Percentiles rank a stretch among this genome's conserved stretches.
Evolutionary conservation across 2,888 invertebrate species (phyloP).

Genomic region (Globia sparganii): DNA sequence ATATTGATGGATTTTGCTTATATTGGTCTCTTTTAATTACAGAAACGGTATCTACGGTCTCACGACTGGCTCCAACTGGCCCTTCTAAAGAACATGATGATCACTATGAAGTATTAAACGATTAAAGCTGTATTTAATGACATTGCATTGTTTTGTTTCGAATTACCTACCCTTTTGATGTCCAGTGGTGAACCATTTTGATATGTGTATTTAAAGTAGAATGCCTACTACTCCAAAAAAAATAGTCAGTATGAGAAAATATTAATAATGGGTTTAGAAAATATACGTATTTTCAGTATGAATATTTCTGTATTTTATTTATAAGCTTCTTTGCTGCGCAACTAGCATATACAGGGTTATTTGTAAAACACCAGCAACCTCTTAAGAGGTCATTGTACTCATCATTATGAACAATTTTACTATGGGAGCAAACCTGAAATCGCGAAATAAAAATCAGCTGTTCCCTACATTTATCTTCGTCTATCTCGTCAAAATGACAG

Average conservation of each 20-base stretch:
- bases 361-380: no score
- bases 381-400: no score
- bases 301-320: no score
- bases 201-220: not conserved
- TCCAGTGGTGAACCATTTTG: not conserved
- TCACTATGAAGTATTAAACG: constrained; percentile 10
- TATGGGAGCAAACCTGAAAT: no score
- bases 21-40: constrained; percentile 15
- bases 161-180: not conserved
- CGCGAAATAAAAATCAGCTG: no score
- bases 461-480: no score
- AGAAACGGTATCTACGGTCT: constrained; percentile 50
- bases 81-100: constrained; percentile 31
- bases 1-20: not conserved
- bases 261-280: no score
- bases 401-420: no score
- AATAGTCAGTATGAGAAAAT: not conserved
- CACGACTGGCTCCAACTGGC: constrained; percentile 28
- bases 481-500: no score
- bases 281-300: no score
- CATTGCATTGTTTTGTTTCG: constrained; percentile 3
- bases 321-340: no score
- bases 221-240: not conserved
- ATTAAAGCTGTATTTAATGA: constrained; percentile 40
- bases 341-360: no score